Conservation (phyloP, 2,888 invertebrate genomes). For the Halictus ligatus region DNA sequence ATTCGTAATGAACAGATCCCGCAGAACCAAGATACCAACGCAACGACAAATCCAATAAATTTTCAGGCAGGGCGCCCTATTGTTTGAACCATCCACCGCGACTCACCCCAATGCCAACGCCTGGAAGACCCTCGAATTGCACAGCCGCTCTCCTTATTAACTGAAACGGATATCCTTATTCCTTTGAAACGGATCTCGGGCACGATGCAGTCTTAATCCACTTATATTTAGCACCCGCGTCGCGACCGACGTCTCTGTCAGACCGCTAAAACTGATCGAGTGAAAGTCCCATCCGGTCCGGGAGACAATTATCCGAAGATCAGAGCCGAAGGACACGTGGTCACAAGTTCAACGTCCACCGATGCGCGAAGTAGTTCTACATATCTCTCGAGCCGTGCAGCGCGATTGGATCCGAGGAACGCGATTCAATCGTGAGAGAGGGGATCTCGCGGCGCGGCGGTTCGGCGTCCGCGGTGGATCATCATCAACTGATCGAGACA, state of each 20-base stretch:
- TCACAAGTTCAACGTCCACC: not conserved
- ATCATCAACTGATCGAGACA: not conserved
- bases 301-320: not conserved
- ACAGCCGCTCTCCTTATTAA: not conserved
- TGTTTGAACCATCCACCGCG: not conserved
- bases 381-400: not conserved
- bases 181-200: too few species aligned
- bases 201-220: not conserved
- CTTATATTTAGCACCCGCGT: not conserved
- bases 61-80: too few species aligned
- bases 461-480: not conserved
- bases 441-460: not conserved
- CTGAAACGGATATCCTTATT: too few species aligned
- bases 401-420: not conserved
- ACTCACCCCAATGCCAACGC: not conserved
- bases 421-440: not conserved
- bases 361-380: not conserved
- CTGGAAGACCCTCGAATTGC: not conserved
- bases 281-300: not conserved
- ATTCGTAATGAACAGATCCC: too few species aligned
- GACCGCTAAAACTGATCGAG: not conserved
- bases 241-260: not conserved
- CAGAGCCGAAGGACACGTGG: not conserved
- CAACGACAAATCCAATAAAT: too few species aligned
- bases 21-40: too few species aligned